Base-by-base conservation (phyloP, 1,140 invertebrate species). In the Psilanteris sp. region DNA sequence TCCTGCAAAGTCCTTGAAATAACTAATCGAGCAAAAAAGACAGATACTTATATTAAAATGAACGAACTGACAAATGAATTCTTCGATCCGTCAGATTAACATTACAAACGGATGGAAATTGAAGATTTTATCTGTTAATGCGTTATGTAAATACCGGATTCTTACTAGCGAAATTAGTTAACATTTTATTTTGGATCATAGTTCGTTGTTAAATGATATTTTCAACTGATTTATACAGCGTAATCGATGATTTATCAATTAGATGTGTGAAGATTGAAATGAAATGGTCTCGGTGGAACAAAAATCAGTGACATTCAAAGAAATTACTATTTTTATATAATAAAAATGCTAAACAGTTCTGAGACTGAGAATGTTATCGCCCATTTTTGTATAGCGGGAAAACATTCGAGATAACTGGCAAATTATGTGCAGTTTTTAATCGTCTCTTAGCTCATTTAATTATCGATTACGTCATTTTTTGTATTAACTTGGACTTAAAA, bases 351-450 rank as follows among this genome's bases (percentile, higher is more conserved):
- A 43, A 46, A 22, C 9, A 34, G 39, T 55, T 55, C 31, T 24
- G 22, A 27, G 31, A 32, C 27, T 26, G 29, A 61, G 14, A 50
- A 48, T 57, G 34, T 57, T 48, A 57, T 68, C 43, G 20, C 11
- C 3, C n/a, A 34, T 29, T 54, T 54, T 50, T 24, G 0, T 34
- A 18, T 16, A n/a, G n/a, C 5, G 22, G 8, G 20, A 32, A 54
- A 55, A 48, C 5, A 44, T 29, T 15, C 7, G 3, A 13, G 29
- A 55, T 57, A 46, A 55, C 48, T 27, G 1, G 8, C n/a, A 31
- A 67, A 54, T 55, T 48, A 67, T 31, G 7, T 54, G 39, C 26
- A 48, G 41, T 50, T 57, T 57, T 55, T 39, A 14, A 39, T 27
- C 39, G 13, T 15, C 7, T 43, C 24, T 43, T 24, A 2, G 10